Conservation (phyloP, 2,888 invertebrate genomes). For the Brenthis hecate region DNA sequence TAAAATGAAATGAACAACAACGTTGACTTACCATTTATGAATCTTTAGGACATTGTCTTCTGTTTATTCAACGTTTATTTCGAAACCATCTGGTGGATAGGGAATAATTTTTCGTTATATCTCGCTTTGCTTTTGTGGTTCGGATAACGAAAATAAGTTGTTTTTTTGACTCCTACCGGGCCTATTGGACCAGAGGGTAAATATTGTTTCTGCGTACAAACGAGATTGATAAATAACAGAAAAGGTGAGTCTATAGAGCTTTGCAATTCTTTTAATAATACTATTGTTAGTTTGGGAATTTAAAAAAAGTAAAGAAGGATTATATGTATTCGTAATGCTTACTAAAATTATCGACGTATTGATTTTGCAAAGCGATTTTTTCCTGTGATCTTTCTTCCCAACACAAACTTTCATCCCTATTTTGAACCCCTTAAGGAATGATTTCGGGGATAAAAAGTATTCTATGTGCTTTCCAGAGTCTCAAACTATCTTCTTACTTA, state of each 20-base stretch:
- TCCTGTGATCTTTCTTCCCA: too few species aligned
- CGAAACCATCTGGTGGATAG: constrained; percentile 34
- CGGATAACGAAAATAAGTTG: constrained; percentile 37
- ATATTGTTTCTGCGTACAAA: constrained; percentile 37
- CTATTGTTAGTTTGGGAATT: constrained; percentile 6
- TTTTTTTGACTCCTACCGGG: constrained; percentile 36
- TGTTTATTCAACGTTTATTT: constrained; percentile 27
- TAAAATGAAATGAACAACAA: constrained; percentile 17
- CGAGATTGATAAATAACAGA: constrained; percentile 34
- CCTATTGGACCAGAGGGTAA: constrained; percentile 34
- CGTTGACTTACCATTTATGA: constrained; percentile 24
- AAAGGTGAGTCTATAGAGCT: constrained; percentile 29
- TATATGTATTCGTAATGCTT: too few species aligned
- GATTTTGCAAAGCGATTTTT: too few species aligned
- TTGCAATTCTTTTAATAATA: constrained; percentile 31
- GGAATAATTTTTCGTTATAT: constrained; percentile 38
- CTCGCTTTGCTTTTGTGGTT: constrained; percentile 29
- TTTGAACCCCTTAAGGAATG: too few species aligned
- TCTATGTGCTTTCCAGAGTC: too few species aligned
- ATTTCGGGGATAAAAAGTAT: too few species aligned
- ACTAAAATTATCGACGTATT: too few species aligned
- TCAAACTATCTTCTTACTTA: too few species aligned
- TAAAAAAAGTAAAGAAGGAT: too few species aligned
- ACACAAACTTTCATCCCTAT: too few species aligned
- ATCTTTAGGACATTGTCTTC: constrained; percentile 25